Base-by-base conservation (phyloP, 2,888 invertebrate species). In the Drosophila rellima region DNA sequence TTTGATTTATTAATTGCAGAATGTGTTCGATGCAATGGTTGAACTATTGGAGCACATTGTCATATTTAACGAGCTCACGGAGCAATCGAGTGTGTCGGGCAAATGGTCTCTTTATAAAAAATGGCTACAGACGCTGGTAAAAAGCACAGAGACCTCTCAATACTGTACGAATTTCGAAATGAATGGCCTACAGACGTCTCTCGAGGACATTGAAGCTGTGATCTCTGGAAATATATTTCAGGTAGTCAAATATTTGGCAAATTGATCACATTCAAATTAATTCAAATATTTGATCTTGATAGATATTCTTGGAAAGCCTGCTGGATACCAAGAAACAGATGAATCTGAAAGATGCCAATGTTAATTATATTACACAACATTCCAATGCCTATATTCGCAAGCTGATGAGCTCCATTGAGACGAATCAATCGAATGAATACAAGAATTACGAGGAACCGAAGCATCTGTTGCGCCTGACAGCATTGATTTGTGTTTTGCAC, bases 71-170 rank as follows among this genome's bases (percentile, higher is more conserved):
- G 92, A 91, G 51, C 89, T 93, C 10, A 77, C 91, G 2, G 66
- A 77, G 7, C 83, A 82, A 39, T 91, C 92, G 0, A 89, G 88
- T 35, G 87, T 92, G 8, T 74, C 80, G 2, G 93, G 94, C 56
- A 96, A 96, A 90, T 98, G 97, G 97, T 94, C 94, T 56, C 93
- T 95, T 29, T 98, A 97, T 89, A 95, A 95, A 88, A 95, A 96
- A 92, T 95, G 95, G 89, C 93, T 98, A 0, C 95, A 95, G 78
- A 94, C 95, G 31, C 94, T 96, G 31, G 93, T 94, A 60, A 95
- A 95, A 74, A 95, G 95, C 90, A 94, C 31, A 91, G 94, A 33
- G 93, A 94, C 90, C 94, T 95, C 86, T 93, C 94, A 67, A 91
- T 31, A 17, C 0, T 94, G 50, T 93, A 94, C 78, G 94, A 95